Evolutionary conservation across 2,113 vertebrate genomes (phyloP), one percentile per base, ranked within the genome.

Genomic region (Cryptotis parvus): DNA sequence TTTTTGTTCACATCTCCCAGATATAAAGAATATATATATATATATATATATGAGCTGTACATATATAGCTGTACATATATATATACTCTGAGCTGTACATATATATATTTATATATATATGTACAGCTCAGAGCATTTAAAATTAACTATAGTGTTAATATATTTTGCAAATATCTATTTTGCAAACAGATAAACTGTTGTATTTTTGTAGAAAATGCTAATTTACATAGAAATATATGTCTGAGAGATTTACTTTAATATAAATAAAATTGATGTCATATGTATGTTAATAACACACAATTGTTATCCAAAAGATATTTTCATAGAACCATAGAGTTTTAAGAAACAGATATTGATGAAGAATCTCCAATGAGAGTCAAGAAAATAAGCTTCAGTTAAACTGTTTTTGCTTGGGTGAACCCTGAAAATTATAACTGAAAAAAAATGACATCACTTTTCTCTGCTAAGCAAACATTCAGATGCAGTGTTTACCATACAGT

Each of bases 211-310:
- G 24, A 45, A 55, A 93, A 92, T 85, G 72, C 35, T 90, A 92
- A 79, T 85, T 26, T 75, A 93, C 20, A 49, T n/a, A 95, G 41
- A 73, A 49, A 87, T 35, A 73, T 92, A 95, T 96, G 41, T 29
- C 31, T 55, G n/a, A 75, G 3, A 81, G 52, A 2, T 41, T 96
- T 92, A 10, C 35, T 81, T 55, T 79, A 81, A 0, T 1, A 83
- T 43, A 84, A 85, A 91, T 80, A 84, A 94, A 93, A 75, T 79
- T 3, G 29, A 79, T 79, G 79, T 87, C 39, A 43, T 52, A 66
- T 29, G 39, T 29, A 61, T 12, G 8, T 37, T 76, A 84, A 33
- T 41, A 14, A 29, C 22, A 37, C 69, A 14, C 20, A 35, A 37
- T 66, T 27, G n/a, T 76, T 84, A 79, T 55, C 37, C 14, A 66